Evolutionary conservation across 2,888 invertebrate genomes (phyloP).

Genomic region (Amblyteles armatorius): DNA sequence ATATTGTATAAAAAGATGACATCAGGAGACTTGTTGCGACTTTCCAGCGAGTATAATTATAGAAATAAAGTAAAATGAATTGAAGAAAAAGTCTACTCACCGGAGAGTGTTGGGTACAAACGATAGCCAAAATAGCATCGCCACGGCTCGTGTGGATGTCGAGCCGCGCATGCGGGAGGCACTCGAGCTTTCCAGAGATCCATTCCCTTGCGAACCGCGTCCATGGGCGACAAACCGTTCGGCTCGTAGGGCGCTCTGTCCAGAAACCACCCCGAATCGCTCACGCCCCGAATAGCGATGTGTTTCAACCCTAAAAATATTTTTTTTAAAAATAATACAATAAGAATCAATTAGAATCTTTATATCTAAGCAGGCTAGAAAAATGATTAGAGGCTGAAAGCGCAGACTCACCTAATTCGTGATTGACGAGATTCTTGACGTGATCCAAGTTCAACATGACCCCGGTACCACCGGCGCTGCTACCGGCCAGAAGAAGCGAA

Average conservation of each 20-base stretch:
- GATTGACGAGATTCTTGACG: slow-evolving; percentile 90
- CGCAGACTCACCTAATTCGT: slow-evolving; percentile 83
- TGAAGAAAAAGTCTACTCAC: slow-evolving; percentile 84
- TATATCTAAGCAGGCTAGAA: neutral
- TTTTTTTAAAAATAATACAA: neutral
- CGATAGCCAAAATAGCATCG: slow-evolving; percentile 96
- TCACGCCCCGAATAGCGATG: slow-evolving; percentile 92
- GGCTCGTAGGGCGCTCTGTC: slow-evolving; percentile 92
- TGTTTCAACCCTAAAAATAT: slow-evolving; percentile 82
- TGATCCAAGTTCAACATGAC: slow-evolving; percentile 96
- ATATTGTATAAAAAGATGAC: no score
- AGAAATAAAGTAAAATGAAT: neutral
- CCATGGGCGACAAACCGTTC: slow-evolving; percentile 87
- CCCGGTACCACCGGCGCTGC: slow-evolving; percentile 97
- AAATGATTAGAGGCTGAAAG: neutral
- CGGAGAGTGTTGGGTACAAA: slow-evolving; percentile 93
- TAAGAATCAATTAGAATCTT: neutral
- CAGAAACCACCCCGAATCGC: slow-evolving; percentile 98
- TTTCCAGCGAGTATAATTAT: no score
- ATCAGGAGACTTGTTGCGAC: no score
- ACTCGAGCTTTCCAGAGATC: slow-evolving; percentile 92
- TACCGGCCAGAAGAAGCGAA: slow-evolving; percentile 92
- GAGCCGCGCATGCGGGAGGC: slow-evolving; percentile 90
- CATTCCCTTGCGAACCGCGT: slow-evolving; percentile 91
- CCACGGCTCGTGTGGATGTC: slow-evolving; percentile 92